Evolutionary conservation across 2,888 invertebrate species (phyloP), one percentile per base, ranked within the genome.

Genomic region (Dascillus cervinus): DNA sequence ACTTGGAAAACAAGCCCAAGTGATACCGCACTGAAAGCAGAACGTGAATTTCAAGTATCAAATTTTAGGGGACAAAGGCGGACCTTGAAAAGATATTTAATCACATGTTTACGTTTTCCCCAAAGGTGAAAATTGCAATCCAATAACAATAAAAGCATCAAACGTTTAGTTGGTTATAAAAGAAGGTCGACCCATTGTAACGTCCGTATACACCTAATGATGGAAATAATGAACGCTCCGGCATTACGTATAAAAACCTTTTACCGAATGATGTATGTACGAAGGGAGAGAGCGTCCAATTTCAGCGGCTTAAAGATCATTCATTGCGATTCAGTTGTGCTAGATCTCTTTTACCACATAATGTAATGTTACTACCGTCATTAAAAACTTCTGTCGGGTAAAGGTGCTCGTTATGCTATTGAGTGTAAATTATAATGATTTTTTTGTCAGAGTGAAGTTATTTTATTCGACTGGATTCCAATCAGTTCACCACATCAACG

Each of bases 181-280:
- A 21, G 34, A 30, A 34, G 38, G 34, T 34, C 34, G 38, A 38
- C 34, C 30, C 15, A 31, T 28, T 27, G 34, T 34, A 31, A 38
- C 32, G 36, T 34, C 36, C 35, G n/a, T n/a, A n/a, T n/a, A n/a
- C n/a, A n/a, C n/a, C 42, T 46, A 44, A 46, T 44, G 46, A 46
- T 39, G 44, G 44, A 44, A 46, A 46, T 41, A 43, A n/a, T n/a
- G n/a, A n/a, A n/a, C n/a, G n/a, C n/a, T n/a, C n/a, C n/a, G n/a
- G n/a, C n/a, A n/a, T n/a, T n/a, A n/a, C 37, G 32, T 41, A 43
- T 45, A 44, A 47, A 47, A 47, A 41, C 43, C 47, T 49, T 49
- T 47, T 46, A 47, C 43, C 39, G 47, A 47, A 49, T 47, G 46
- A 46, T 41, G 40, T 44, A 40, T 41, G 36, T 28, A 34, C 22